A percentile compares a stretch with the other conserved stretches of the same genome.
phyloP scores from a whole-genome alignment of 2,797 vertebrate genomes.

The Tiaroga cobitis region DNA sequence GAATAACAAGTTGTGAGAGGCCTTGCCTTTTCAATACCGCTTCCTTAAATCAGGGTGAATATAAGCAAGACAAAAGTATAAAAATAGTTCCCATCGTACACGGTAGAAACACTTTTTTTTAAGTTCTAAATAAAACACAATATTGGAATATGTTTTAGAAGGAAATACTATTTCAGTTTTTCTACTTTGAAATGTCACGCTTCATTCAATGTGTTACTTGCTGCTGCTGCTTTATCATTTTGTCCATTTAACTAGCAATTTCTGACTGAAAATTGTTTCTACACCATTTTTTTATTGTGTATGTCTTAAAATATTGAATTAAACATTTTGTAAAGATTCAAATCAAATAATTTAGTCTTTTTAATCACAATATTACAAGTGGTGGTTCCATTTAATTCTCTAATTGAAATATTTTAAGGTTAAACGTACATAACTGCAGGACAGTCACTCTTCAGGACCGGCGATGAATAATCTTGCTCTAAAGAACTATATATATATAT shows the following conservation, averaged over 20 bases:
- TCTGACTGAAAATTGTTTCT: background rate
- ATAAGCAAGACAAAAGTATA: constrained; percentile 22
- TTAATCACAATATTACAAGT: background rate
- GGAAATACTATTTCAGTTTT: background rate
- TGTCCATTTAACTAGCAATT: background rate
- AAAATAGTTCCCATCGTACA: background rate
- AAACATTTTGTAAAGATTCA: background rate
- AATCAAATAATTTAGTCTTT: background rate
- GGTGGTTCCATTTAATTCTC: too few relatives aligned
- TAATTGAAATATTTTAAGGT: background rate
- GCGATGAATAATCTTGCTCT: too few relatives aligned
- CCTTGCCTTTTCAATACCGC: constrained; percentile 45
- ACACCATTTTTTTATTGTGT: too few relatives aligned
- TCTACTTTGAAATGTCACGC: background rate
- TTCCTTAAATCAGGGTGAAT: constrained; percentile 3
- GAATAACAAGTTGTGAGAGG: constrained; percentile 36
- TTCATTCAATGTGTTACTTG: background rate
- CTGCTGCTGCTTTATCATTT: background rate
- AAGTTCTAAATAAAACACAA: background rate
- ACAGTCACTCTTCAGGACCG: too few relatives aligned
- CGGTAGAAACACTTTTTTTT: too few relatives aligned
- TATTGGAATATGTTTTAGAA: background rate
- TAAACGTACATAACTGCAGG: too few relatives aligned
- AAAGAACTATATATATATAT: too few relatives aligned
- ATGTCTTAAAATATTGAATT: constrained; percentile 1